Conservation (phyloP, 2,888 invertebrate species). For the Galeruca laticollis region DNA sequence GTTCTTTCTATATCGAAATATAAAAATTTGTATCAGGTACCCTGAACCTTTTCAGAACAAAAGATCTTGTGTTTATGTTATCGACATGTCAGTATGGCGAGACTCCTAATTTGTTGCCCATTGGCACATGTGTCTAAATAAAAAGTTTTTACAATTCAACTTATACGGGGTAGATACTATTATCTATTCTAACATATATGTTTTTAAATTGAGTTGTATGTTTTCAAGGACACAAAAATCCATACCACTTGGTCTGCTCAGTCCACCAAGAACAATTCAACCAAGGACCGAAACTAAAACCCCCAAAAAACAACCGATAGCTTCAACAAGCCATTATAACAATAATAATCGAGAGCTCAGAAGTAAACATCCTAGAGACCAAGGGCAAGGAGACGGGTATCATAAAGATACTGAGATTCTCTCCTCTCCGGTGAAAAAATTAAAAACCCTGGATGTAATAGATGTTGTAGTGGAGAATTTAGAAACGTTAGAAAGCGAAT, state of each 20-base stretch:
- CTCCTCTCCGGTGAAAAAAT: conserved; percentile 59
- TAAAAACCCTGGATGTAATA: conserved; percentile 46
- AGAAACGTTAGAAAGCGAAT: conserved; percentile 54
- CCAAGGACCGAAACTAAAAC: conserved; percentile 51
- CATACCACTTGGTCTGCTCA: conserved; percentile 47
- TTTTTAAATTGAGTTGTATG: background rate
- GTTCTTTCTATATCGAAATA: too few relatives aligned
- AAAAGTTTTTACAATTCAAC: too few relatives aligned
- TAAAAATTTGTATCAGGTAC: too few relatives aligned
- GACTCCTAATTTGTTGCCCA: too few relatives aligned
- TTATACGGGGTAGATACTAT: too few relatives aligned
- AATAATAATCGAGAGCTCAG: conserved; percentile 34
- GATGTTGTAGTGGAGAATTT: conserved; percentile 46
- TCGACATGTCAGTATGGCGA: too few relatives aligned
- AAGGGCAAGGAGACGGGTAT: conserved; percentile 57
- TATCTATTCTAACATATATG: too few relatives aligned
- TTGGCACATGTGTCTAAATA: too few relatives aligned
- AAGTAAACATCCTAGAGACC: conserved; percentile 42
- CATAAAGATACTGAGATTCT: conserved; percentile 53
- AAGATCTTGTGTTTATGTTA: too few relatives aligned
- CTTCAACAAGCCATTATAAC: conserved; percentile 50
- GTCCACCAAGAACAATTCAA: conserved; percentile 51
- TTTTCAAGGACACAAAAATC: conserved; percentile 43
- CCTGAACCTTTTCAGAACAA: too few relatives aligned
- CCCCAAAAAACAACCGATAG: conserved; percentile 50